Evolutionary conservation across 2,888 invertebrate species (phyloP), one percentile per base, ranked within the genome.

Genomic region (Thereva unica): DNA sequence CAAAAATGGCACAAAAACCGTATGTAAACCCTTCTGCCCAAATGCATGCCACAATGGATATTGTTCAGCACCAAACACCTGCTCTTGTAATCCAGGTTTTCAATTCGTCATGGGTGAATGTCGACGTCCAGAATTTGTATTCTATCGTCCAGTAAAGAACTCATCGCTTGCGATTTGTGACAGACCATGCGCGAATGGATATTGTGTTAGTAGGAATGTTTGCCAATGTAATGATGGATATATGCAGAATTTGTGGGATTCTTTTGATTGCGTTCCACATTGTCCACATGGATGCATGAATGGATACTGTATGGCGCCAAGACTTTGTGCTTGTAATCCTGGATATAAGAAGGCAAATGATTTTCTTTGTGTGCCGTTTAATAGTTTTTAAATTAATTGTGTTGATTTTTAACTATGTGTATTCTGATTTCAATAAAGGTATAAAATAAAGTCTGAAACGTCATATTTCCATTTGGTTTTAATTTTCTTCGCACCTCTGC

Each of bases 141-240:
- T 42, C 52, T n/a, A 23, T 67, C 7, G 66, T 64, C n/a, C 57
- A 53, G 8, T 67, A 75, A 47, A 78, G 78, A 4, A 77, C 76
- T 38, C 80, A 78, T 68, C 85, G 85, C 71, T 75, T 83, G 82
- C 85, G 3, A 78, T 79, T 66, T 91, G 91, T 74, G 83, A 85
- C 3, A 80, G 83, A 34, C 85, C 86, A 7, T 92, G 91, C 72
- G 76, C 86, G 63, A 90, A 91, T 72, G 90, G 89, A 12, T 80
- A 84, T 37, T 91, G 91, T 75, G 83, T 84, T 86, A 91, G 80
- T 77, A 80, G 67, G 8, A 85, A 86, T 70, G 78, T 81, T 1
- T 91, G 91, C 75, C 80, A 80, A 6, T 87, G 87, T 70, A 83
- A 83, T 66, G 68, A 78, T 7, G 87, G 87, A 45, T 86, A 84